A percentile compares a stretch with the other conserved stretches of the same genome.
phyloP scores from a whole-genome alignment of 2,797 vertebrate species.

The Pterois miles region DNA sequence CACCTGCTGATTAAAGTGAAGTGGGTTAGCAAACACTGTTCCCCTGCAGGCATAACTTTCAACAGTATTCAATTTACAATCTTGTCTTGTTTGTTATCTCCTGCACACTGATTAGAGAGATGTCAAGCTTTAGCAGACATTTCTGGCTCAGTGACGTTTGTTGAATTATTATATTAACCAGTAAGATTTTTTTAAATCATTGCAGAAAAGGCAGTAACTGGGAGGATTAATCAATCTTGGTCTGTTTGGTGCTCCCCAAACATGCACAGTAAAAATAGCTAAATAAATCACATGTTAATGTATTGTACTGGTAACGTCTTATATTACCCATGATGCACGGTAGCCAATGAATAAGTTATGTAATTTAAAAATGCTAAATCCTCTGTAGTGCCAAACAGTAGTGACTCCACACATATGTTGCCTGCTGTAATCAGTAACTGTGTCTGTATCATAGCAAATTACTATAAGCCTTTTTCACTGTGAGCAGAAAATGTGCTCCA shows the following conservation, averaged over 20 bases:
- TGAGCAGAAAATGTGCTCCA: neutral
- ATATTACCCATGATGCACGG: neutral
- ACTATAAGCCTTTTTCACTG: neutral
- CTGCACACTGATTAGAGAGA: neutral
- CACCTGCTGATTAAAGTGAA: too few relatives aligned
- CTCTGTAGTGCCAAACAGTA: neutral
- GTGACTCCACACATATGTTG: neutral
- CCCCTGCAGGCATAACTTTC: neutral
- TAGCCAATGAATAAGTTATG: neutral
- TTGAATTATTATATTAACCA: neutral
- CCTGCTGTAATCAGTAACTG: too few relatives aligned
- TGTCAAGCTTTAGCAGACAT: too few relatives aligned
- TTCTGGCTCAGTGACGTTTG: neutral
- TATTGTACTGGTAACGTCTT: neutral
- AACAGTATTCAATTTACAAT: neutral
- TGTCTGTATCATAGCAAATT: neutral
- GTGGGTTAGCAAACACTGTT: neutral
- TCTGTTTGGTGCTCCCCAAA: too few relatives aligned
- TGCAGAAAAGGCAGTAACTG: neutral
- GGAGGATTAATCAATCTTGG: too few relatives aligned
- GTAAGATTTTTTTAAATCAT: neutral
- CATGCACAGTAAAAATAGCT: too few relatives aligned
- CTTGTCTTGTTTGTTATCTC: neutral
- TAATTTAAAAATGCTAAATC: neutral
- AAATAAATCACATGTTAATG: too few relatives aligned